phyloP scores from a whole-genome alignment of 2,797 vertebrate species.

The Crocodylus rhombifer region DNA sequence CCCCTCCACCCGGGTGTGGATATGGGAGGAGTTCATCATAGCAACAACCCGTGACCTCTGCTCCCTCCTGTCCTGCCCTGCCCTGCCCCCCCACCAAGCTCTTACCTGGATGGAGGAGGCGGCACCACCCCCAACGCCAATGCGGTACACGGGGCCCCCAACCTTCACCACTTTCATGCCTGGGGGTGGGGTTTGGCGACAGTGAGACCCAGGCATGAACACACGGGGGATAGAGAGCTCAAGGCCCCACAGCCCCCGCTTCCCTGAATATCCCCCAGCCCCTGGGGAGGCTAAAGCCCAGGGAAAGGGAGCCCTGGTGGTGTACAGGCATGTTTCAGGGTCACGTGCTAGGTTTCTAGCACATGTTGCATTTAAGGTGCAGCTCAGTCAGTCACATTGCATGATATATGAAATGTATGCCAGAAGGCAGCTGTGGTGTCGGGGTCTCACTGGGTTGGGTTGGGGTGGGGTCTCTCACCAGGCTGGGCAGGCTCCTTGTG shows the following conservation, averaged over 20 bases:
- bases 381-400: too few species aligned
- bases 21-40: background rate
- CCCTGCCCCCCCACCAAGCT: background rate
- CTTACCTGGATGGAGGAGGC: constrained; percentile 92
- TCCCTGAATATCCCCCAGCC: too few species aligned
- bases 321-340: background rate
- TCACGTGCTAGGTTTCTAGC: too few species aligned
- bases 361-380: background rate
- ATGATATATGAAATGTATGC: background rate
- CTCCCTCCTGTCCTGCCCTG: too few species aligned
- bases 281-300: background rate
- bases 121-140: constrained; percentile 93
- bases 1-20: too few species aligned
- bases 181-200: constrained; percentile 47
- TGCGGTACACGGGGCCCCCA: constrained; percentile 94
- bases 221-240: too few species aligned
- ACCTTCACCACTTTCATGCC: constrained; percentile 95
- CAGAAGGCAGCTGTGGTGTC: background rate
- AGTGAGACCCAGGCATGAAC: background rate
- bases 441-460: background rate
- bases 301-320: background rate
- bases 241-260: too few species aligned
- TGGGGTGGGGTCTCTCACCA: constrained; percentile 82
- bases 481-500: constrained; percentile 84
- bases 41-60: background rate